Base-by-base conservation (phyloP, 53 echinoderm and acorn worm species). In the Stichopus horrens region DNA sequence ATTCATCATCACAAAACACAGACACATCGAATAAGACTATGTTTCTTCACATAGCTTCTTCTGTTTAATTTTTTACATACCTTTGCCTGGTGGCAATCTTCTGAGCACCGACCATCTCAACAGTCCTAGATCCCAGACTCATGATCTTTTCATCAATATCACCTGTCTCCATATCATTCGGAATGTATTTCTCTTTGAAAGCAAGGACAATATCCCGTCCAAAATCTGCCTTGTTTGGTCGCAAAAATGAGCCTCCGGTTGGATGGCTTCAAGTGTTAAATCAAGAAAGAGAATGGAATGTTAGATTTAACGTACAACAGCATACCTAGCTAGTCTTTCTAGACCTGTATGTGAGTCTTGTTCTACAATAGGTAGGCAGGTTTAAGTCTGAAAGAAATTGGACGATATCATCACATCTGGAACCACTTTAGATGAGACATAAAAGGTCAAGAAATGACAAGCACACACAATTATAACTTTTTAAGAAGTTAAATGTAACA, bases 101-200 rank as follows among this genome's bases (percentile, higher is more conserved):
- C 37, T 92, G 87, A 0, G 95, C 95, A 55, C 97, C 97, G 19
- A 97, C 95, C 95, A 97, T 94, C 89, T 97, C 97, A 20, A 97
- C 93, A 23, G 88, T 79, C 8, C 90, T 97, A 21, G 90, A 90
- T 23, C 82, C 75, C 73, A 97, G 90, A 23, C 74, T 87, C 92
- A 95, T 77, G 7, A 89, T 90, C 9, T 91, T 89, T n/a, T 90
- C 88, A 55, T 95, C 94, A 65, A 97, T 83, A 74, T 93, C 96
- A 7, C 91, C 97, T 9, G 95, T 97, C 58, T 92, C 86, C 52
- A 88, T 63, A 59, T 97, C 83, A 53, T 97, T 94, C 5, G 97
- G 97, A 16, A 97, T 89, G 75, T 97, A 97, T 10, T 94, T 75
- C 22, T 95, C 94, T 23, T 65, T 79, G 54, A 97, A 68, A 13